Conservation (phyloP, 2,888 invertebrate species). For the Oxyscelio sp. region DNA sequence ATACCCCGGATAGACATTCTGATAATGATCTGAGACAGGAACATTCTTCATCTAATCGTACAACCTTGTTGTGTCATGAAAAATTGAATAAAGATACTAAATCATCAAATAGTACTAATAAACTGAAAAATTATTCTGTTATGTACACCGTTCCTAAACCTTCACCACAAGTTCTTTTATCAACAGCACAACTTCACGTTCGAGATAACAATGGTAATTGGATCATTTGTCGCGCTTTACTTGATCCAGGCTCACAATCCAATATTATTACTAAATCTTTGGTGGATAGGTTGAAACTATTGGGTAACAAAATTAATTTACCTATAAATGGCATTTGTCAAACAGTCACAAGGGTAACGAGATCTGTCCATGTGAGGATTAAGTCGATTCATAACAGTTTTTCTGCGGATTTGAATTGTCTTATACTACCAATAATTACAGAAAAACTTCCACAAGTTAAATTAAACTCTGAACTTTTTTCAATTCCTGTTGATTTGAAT, state of each 20-base stretch:
- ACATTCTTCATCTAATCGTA: neutral
- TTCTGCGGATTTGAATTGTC: constrained; percentile 45
- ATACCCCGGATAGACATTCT: neutral
- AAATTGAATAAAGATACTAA: neutral
- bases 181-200: constrained; percentile 70
- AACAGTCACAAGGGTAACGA: constrained; percentile 25
- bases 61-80: neutral
- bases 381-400: constrained; percentile 58
- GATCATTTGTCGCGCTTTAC: constrained; percentile 49
- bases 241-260: constrained; percentile 72
- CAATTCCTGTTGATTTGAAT: constrained; percentile 12
- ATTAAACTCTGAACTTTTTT: constrained; percentile 30
- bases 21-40: neutral
- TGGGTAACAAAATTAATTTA: constrained; percentile 31
- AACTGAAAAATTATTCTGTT: constrained; percentile 8
- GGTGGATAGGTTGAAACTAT: constrained; percentile 49
- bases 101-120: neutral
- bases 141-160: constrained; percentile 1
- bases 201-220: constrained; percentile 49
- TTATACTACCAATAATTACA: constrained; percentile 66
- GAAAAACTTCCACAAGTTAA: constrained; percentile 45
- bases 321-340: constrained; percentile 57
- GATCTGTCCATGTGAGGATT: constrained; percentile 36
- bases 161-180: constrained; percentile 53
- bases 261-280: constrained; percentile 65